phyloP scores from a whole-genome alignment of 2,113 vertebrate genomes.

The Microcebus jonahi region DNA sequence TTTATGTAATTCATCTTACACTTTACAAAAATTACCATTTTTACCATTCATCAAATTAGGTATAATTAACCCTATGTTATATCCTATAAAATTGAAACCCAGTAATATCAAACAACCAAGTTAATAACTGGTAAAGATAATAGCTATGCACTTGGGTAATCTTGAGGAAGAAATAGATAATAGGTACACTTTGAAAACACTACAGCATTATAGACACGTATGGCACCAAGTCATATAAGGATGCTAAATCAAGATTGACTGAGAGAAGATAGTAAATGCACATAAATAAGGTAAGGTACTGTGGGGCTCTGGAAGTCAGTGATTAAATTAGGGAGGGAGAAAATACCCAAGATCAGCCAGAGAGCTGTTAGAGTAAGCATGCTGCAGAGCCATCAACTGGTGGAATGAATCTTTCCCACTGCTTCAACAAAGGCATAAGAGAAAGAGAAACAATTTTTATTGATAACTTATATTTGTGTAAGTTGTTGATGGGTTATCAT shows the following conservation, averaged over 20 bases:
- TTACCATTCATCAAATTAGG: neutral
- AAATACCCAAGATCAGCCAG: neutral
- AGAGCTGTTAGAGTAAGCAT: neutral
- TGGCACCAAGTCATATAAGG: neutral
- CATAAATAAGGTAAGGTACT: neutral
- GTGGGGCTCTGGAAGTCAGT: neutral
- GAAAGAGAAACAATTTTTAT: neutral
- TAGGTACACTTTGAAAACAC: neutral
- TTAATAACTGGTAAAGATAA: neutral
- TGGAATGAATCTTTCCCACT: neutral
- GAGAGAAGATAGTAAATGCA: neutral
- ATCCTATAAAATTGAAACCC: constrained; percentile 1
- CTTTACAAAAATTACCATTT: neutral
- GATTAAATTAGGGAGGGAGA: neutral
- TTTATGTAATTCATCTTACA: neutral
- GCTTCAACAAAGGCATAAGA: neutral
- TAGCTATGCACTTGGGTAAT: neutral
- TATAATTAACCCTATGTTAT: neutral
- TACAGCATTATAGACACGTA: neutral
- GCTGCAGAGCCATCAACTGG: neutral
- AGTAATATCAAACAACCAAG: neutral
- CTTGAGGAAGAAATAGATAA: neutral
- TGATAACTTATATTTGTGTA: neutral
- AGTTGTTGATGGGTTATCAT: neutral
- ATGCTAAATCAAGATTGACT: neutral